Evolutionary conservation across 2,113 vertebrate species (phyloP).

Genomic region (Daphoenositta chrysoptera): DNA sequence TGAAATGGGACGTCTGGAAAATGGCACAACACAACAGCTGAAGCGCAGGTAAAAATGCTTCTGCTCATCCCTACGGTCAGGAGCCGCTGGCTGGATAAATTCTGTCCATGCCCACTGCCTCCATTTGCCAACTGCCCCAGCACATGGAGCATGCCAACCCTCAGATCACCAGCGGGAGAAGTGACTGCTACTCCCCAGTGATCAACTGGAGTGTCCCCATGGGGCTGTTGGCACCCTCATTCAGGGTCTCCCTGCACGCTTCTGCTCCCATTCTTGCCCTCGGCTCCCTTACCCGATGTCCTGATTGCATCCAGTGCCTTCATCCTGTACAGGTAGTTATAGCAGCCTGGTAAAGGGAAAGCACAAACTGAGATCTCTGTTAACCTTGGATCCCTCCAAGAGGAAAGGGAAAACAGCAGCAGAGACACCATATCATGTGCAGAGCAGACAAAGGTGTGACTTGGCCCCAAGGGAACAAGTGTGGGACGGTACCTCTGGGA

Average conservation of each 20-base stretch:
- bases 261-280: not conserved
- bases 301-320: constrained; percentile 90
- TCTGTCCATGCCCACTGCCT: not conserved
- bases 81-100: not conserved
- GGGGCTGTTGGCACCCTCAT: not conserved
- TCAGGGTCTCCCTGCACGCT: not conserved
- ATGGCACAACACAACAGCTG: rapidly evolving
- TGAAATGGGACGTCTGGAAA: constrained; percentile 82
- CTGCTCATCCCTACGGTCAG: not conserved
- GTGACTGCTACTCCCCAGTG: rapidly evolving
- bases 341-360: constrained; percentile 73
- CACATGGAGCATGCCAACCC: rapidly evolving
- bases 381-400: not conserved
- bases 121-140: not conserved
- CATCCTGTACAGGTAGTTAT: constrained; percentile 92
- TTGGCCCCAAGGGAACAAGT: not conserved
- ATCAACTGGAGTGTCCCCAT: not conserved
- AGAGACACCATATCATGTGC: not conserved
- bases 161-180: rapidly evolving
- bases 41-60: rapidly evolving
- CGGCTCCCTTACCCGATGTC: constrained; percentile 63
- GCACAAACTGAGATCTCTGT: not conserved
- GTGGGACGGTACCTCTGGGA: rapidly evolving
- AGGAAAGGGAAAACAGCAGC: not conserved
- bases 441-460: not conserved